These are phyloP conservation scores for Diabrotica balteata DNA, from an alignment of 2,888 invertebrate genomes.

Conservation along the genomic window DNA sequence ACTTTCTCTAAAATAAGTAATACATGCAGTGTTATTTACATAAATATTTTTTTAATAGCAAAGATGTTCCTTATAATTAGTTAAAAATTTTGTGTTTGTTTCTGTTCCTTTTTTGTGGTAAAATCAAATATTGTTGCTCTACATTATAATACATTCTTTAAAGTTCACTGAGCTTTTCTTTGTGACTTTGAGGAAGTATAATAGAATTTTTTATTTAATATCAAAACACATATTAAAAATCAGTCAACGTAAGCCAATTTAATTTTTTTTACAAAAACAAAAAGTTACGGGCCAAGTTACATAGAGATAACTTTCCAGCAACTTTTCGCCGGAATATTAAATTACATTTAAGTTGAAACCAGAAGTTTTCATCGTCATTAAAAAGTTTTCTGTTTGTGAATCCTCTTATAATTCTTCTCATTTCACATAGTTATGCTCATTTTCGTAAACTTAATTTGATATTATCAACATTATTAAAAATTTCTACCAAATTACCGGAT, in stretches of 20 bases:
- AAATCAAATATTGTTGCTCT: too few relatives aligned
- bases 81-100: too few relatives aligned
- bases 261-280: constrained; percentile 26
- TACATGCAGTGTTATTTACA: too few relatives aligned
- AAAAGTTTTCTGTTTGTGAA: constrained; percentile 40
- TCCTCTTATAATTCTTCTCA: constrained; percentile 31
- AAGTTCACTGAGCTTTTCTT: too few relatives aligned
- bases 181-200: too few relatives aligned
- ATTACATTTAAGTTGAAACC: constrained; percentile 37
- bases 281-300: constrained; percentile 18
- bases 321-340: constrained; percentile 32
- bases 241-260: constrained; percentile 21
- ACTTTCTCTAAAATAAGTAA: too few relatives aligned
- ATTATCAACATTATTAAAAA: neutral
- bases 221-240: constrained; percentile 2
- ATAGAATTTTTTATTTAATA: neutral
- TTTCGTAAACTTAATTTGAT: constrained; percentile 17
- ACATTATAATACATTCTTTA: too few relatives aligned
- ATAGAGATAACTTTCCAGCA: constrained; percentile 31
- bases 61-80: too few relatives aligned
- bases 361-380: constrained; percentile 37
- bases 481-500: too few relatives aligned
- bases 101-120: too few relatives aligned
- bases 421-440: constrained; percentile 28
- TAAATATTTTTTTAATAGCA: too few relatives aligned